Percentiles rank a stretch among this genome's conserved stretches.
phyloP scores from a whole-genome alignment of 2,797 vertebrate species.

The Lindbergichthys nudifrons region DNA sequence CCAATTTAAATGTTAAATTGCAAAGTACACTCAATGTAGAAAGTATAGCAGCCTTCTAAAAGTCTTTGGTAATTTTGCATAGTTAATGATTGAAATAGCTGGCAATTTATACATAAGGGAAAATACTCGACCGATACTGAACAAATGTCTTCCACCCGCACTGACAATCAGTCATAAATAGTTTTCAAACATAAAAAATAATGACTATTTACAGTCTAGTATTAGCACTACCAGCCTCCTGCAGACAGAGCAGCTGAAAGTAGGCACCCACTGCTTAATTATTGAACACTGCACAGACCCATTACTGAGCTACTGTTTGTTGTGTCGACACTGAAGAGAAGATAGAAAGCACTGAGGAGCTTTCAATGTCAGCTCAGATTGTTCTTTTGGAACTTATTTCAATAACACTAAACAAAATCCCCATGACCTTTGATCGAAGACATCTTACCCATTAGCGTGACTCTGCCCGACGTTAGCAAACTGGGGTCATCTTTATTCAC shows the following conservation, averaged over 20 bases:
- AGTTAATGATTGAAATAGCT: background rate
- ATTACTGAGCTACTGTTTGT: constrained; percentile 18
- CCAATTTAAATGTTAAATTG: background rate
- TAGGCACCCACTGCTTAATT: constrained; percentile 42
- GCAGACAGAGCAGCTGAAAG: constrained; percentile 31
- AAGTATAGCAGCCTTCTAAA: background rate
- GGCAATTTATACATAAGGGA: background rate
- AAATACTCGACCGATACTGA: background rate
- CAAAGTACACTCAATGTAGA: background rate
- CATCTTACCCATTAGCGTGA: constrained; percentile 92
- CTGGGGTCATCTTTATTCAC: constrained; percentile 96
- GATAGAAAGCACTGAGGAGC: background rate
- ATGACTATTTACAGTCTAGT: background rate
- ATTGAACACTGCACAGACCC: constrained; percentile 43
- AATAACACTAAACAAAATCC: no score
- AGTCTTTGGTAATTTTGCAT: background rate
- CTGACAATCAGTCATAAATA: constrained; percentile 2
- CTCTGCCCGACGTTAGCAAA: constrained; percentile 93
- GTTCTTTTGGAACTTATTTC: no score
- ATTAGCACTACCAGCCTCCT: constrained; percentile 3
- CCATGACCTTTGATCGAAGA: background rate
- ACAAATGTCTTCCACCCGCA: background rate
- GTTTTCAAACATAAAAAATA: background rate
- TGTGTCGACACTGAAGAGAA: background rate
- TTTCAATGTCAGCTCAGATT: background rate